A percentile compares a stretch with the other conserved stretches of the same genome.
Conservation (phyloP, 2,888 invertebrate species). For the Eueremaeus valkanovi region DNA sequence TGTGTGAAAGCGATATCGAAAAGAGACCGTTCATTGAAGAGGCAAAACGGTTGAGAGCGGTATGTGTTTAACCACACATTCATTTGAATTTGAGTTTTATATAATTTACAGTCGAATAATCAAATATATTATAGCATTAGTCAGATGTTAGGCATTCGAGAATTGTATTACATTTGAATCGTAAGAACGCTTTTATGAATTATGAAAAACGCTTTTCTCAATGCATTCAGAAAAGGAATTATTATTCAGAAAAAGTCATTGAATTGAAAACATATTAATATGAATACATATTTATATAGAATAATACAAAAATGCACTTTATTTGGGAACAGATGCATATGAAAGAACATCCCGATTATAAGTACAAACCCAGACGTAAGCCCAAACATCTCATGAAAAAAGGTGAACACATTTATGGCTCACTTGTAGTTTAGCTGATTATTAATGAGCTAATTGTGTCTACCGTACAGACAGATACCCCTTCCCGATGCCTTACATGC, state of each 20-base stretch:
- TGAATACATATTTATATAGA: neutral
- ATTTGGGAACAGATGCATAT: conserved; percentile 85
- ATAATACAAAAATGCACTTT: neutral
- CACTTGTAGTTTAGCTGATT: neutral
- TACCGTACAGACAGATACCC: too few species aligned
- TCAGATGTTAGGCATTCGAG: neutral
- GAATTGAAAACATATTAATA: too few species aligned
- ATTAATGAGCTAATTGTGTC: neutral
- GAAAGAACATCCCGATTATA: conserved; percentile 88
- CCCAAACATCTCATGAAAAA: conserved; percentile 64
- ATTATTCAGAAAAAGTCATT: too few species aligned
- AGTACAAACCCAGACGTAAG: conserved; percentile 74
- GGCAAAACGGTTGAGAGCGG: conserved; percentile 83
- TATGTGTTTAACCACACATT: neutral
- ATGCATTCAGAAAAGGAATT: neutral
- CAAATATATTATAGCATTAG: conserved; percentile 6
- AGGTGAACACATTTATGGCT: too few species aligned
- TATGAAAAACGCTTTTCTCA: neutral
- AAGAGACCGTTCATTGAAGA: conserved; percentile 99
- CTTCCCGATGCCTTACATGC: too few species aligned
- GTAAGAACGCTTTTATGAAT: neutral
- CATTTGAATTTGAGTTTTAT: neutral
- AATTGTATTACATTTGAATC: neutral
- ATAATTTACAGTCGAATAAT: neutral
- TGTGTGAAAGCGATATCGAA: conserved; percentile 67